Conservation (phyloP, 2,888 invertebrate genomes). For the Cheilosia soror region DNA sequence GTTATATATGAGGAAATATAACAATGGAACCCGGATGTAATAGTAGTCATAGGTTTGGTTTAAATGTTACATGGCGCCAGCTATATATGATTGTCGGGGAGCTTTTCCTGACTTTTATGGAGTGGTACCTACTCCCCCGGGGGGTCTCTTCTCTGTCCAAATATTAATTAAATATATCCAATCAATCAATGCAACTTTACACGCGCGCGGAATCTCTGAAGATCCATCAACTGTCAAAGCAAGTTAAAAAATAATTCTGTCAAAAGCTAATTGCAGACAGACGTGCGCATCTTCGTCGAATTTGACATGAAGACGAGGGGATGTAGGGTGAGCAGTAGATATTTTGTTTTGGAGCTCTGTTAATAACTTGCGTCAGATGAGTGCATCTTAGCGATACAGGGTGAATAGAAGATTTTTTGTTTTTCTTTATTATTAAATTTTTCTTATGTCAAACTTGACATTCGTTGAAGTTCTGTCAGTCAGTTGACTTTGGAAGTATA, state of each 20-base stretch:
- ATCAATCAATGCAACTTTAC: constrained; percentile 40
- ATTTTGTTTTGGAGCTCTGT: not conserved
- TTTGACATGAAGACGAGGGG: not conserved
- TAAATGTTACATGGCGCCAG: constrained; percentile 47
- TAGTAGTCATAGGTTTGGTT: constrained; percentile 37
- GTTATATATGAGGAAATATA: constrained; percentile 27
- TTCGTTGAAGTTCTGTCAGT: no score
- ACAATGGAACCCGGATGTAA: constrained; percentile 56
- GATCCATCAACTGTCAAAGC: constrained; percentile 53
- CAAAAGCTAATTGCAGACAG: constrained; percentile 39
- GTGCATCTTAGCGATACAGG: no score
- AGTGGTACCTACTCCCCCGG: not conserved
- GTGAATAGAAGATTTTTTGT: no score
- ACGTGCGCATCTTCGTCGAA: not conserved
- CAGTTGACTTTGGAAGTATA: no score
- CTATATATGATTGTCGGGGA: constrained; percentile 1
- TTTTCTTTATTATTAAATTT: no score
- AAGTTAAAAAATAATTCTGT: constrained; percentile 54
- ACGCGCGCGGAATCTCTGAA: constrained; percentile 13
- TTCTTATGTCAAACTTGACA: no score
- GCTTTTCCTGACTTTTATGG: not conserved
- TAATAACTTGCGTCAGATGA: not conserved
- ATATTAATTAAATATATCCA: constrained; percentile 19
- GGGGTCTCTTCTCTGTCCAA: constrained; percentile 15
- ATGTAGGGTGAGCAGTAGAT: constrained; percentile 19